Evolutionary conservation across 1,140 invertebrate genomes (phyloP).

Genomic region (Chionoecetes opilio): DNA sequence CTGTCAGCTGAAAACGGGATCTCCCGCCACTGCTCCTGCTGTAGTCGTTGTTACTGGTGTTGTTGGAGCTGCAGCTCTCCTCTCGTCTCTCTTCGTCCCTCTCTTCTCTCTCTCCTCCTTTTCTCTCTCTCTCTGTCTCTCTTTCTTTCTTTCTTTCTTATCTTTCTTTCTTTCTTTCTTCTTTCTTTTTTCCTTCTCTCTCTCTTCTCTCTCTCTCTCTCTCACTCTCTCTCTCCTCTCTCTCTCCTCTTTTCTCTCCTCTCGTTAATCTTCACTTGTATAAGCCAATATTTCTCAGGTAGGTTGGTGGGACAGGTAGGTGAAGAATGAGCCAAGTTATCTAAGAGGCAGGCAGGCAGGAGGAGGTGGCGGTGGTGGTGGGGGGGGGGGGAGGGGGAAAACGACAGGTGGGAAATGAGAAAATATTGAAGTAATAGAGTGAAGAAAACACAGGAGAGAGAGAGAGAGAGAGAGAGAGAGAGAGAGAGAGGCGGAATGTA

Average conservation of each 20-base stretch:
- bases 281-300: neutral
- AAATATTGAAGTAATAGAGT: neutral
- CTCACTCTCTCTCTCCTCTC: constrained; percentile 42
- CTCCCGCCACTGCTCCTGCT: too few relatives aligned
- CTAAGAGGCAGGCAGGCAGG: neutral
- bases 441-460: too few relatives aligned
- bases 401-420: neutral
- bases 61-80: too few relatives aligned
- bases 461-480: too few relatives aligned
- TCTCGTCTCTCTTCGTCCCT: too few relatives aligned
- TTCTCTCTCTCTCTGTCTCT: constrained; percentile 6
- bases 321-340: neutral
- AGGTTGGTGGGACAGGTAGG: neutral
- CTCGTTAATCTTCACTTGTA: neutral
- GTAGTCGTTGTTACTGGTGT: too few relatives aligned
- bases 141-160: neutral
- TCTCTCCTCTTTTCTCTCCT: constrained; percentile 1
- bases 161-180: neutral
- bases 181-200: neutral
- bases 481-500: too few relatives aligned
- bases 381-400: neutral
- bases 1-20: too few relatives aligned
- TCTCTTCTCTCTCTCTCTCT: neutral
- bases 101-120: constrained; percentile 9
- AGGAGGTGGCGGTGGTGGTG: neutral